These are phyloP conservation scores for Lonchura striata DNA, from an alignment of 2,113 vertebrate genomes.

Conservation along the genomic window DNA sequence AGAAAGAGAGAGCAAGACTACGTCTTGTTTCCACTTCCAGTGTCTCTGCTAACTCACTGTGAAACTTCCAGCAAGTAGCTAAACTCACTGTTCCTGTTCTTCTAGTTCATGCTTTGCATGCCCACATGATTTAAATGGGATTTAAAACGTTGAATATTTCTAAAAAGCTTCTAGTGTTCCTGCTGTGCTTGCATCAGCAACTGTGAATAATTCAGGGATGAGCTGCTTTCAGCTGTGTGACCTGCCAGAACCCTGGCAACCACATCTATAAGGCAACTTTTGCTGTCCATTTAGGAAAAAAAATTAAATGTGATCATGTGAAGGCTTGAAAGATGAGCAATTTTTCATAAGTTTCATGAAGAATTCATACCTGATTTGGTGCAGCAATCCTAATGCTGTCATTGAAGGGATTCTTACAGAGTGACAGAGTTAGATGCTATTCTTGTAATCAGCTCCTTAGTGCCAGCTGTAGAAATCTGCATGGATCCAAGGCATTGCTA, in stretches of 20 bases:
- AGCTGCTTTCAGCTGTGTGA: background rate
- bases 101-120: background rate
- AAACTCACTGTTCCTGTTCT: constrained; percentile 9
- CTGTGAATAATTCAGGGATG: background rate
- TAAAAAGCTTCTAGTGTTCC: background rate
- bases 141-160: constrained; percentile 3
- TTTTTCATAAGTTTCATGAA: background rate
- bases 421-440: background rate
- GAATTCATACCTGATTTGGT: rapidly evolving
- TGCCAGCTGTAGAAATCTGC: background rate
- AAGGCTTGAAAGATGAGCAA: background rate
- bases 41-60: background rate
- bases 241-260: background rate
- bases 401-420: background rate
- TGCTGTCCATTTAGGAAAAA: background rate
- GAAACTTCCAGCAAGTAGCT: background rate
- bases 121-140: background rate
- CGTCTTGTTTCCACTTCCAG: background rate
- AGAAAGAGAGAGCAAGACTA: background rate
- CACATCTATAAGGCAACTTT: background rate
- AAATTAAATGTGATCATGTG: background rate
- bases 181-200: background rate
- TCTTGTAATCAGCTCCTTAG: background rate
- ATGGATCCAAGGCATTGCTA: background rate
- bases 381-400: background rate